These are phyloP conservation scores for Nannoperca obscura DNA, from an alignment of 2,797 vertebrate genomes.

Conservation along the genomic window DNA sequence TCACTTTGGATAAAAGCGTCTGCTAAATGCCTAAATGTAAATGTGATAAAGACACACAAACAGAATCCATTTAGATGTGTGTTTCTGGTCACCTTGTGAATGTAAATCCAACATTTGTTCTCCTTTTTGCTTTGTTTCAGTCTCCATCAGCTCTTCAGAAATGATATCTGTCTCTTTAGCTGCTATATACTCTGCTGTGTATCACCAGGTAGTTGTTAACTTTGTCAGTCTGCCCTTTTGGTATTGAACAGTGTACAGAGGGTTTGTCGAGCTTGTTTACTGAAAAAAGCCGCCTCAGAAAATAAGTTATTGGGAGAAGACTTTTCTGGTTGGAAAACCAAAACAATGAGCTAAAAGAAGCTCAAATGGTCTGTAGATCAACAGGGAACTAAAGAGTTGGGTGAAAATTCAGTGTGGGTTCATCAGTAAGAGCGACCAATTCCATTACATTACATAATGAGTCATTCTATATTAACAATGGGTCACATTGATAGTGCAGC, in stretches of 20 bases:
- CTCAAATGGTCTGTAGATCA: background rate
- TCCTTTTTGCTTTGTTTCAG: too few species aligned
- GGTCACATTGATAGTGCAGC: background rate
- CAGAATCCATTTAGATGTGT: background rate
- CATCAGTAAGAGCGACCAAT: background rate
- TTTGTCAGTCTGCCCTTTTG: too few species aligned
- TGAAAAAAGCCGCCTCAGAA: too few species aligned
- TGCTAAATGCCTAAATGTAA: too few species aligned
- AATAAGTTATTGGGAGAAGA: background rate
- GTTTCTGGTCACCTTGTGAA: background rate
- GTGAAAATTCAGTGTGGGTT: background rate
- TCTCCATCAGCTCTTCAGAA: too few species aligned
- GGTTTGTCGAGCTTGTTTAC: too few species aligned
- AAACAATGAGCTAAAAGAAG: conserved; percentile 1
- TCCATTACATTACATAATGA: background rate
- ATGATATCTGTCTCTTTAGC: background rate
- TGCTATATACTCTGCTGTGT: background rate
- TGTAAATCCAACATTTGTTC: background rate
- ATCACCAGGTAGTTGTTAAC: too few species aligned
- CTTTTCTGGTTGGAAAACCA: background rate
- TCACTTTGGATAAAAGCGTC: too few species aligned
- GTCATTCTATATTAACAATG: too few species aligned
- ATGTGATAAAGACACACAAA: background rate
- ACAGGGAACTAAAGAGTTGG: background rate
- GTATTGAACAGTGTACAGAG: too few species aligned